Evolutionary conservation across 1,140 invertebrate genomes (phyloP).

Genomic region (Pseudomyrmex concolor): DNA sequence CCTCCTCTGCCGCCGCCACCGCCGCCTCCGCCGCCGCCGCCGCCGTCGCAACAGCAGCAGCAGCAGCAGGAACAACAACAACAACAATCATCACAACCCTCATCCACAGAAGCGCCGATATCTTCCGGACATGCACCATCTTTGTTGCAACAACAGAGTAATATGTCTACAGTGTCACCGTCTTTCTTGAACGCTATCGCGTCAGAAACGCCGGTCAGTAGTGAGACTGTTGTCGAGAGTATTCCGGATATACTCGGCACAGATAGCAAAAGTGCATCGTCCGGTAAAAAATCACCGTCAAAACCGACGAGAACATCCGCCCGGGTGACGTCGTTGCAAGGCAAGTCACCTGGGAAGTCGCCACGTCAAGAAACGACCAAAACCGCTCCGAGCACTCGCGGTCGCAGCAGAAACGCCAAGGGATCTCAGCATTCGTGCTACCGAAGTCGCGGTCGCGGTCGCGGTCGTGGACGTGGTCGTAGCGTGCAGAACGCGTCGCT

Average conservation of each 20-base stretch:
- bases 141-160: slow-evolving; percentile 44
- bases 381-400: slow-evolving; percentile 67
- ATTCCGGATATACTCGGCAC: slow-evolving; percentile 50
- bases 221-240: slow-evolving; percentile 47
- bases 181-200: slow-evolving; percentile 69
- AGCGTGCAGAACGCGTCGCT: slow-evolving; percentile 81
- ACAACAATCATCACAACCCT: slow-evolving; percentile 56
- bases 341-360: slow-evolving; percentile 91
- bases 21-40: not conserved
- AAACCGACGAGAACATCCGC: slow-evolving; percentile 88
- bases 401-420: slow-evolving; percentile 83
- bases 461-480: slow-evolving; percentile 87
- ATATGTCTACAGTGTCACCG: slow-evolving; percentile 54
- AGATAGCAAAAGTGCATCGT: slow-evolving; percentile 72
- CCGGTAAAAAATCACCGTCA: slow-evolving; percentile 88
- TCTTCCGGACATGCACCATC: not conserved
- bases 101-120: slow-evolving; percentile 5
- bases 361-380: slow-evolving; percentile 86
- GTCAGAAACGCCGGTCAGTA: slow-evolving; percentile 9
- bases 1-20: slow-evolving; percentile 7
- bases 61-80: slow-evolving; percentile 76
- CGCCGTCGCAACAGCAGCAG: slow-evolving; percentile 76
- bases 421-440: slow-evolving; percentile 82
- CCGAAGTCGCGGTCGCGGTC: slow-evolving; percentile 87
- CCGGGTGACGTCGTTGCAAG: slow-evolving; percentile 86